Evolutionary conservation across 2,797 vertebrate species (phyloP), one percentile per base, ranked within the genome.

Genomic region (Falco novaeseelandiae): DNA sequence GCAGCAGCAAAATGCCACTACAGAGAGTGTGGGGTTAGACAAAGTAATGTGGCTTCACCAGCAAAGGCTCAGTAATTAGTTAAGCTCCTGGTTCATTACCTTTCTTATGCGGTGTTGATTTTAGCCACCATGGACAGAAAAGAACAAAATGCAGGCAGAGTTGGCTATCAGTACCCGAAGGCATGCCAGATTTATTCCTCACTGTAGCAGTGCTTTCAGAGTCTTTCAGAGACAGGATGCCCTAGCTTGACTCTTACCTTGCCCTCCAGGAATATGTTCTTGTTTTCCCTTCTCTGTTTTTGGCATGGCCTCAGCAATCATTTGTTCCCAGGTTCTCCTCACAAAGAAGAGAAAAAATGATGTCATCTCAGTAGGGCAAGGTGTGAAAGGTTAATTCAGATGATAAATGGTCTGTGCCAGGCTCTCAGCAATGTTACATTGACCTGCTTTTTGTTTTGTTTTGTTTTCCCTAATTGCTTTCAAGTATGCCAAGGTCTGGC

Each of bases 371-470:
- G 67, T 27, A 80, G 42, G 7, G 27, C 51, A 96, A 57, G 4
- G 54, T 93, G 85, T 82, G 80, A 84, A 95, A 96, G 89, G 87
- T 96, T 94, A 95, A 95, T 94, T 93, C 80, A 86, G 83, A 70
- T 17, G 0, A 95, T 48, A 93, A 81, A 82, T 12, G 6, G 61
- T 73, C 42, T 32, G n/a, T 82, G 54, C 51, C 94, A 90, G 76
- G 59, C 80, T 93, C 87, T 84, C 87, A 79, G 85, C 34, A 48
- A 54, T 48, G 74, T 93, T 95, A 80, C 54, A 55, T 34, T 95
- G 85, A 95, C 91, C 72, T 48, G 65, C 42, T 83, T 69, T 76
- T 88, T 89, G 69, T 55, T 95, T 94, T 84, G 78, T 66, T 92
- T 94, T 90, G 87, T 55, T 94, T 95, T 82, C 16, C 77, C 55